Evolutionary conservation across 53 echinoderm and acorn worm species (phyloP).

Genomic region (Hippasteria phrygiana): DNA sequence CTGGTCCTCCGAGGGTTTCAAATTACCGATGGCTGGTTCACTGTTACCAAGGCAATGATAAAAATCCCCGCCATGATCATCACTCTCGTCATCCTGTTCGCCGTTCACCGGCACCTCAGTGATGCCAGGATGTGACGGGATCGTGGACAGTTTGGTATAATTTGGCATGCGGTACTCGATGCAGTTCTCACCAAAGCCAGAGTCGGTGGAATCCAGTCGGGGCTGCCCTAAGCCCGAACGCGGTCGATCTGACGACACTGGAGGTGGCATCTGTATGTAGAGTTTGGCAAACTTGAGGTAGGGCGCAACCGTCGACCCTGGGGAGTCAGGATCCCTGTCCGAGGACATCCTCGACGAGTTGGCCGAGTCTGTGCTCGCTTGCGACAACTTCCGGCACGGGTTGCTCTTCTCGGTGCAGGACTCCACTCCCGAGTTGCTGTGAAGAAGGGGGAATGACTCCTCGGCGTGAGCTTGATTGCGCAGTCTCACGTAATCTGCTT

Average conservation of each 20-base stretch:
- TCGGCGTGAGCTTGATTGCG: background rate
- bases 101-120: background rate
- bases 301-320: background rate
- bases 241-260: background rate
- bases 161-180: constrained; percentile 10
- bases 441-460: constrained; percentile 18
- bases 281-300: constrained; percentile 1
- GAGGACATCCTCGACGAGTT: background rate
- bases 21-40: background rate
- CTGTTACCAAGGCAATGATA: constrained; percentile 15
- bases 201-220: constrained; percentile 51
- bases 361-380: constrained; percentile 38
- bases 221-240: constrained; percentile 28
- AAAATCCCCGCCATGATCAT: constrained; percentile 8
- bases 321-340: background rate
- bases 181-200: constrained; percentile 41
- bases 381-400: constrained; percentile 21
- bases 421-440: background rate
- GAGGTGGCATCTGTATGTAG: constrained; percentile 18
- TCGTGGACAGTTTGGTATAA: constrained; percentile 18
- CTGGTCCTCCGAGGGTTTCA: background rate
- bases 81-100: background rate
- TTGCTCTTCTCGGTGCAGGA: background rate
- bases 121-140: background rate
- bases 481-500: constrained; percentile 30